Base-by-base conservation (phyloP, 2,113 vertebrate species). In the Calyptommatus sinebrachiatus region DNA sequence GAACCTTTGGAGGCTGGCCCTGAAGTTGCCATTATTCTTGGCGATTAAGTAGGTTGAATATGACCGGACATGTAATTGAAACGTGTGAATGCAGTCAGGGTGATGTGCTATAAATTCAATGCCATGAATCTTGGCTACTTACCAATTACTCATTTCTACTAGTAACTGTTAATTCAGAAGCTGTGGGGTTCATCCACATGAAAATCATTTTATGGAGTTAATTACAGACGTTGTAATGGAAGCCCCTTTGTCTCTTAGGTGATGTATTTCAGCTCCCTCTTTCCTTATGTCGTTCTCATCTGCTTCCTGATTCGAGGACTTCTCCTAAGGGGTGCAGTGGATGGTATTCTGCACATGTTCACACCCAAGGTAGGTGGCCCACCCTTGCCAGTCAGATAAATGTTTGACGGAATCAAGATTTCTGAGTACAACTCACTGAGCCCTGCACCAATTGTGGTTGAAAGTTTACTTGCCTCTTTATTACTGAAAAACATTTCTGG, bases 191-290 rank as follows among this genome's bases (percentile, higher is more conserved):
- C 29, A 74, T 31, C 57, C 57, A 41, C 4, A 57, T 24, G 3
- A 0, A 0, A 4, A 77, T 72, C 14, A 0, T 24, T 1, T 31
- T 61, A 12, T 3, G 35, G 1, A 1, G 45, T 48, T 41, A 48
- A 31, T 20, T 70, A 29, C 50, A 31, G 28, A 28, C 61, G 69
- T 48, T 20, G 1, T 50, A 41, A 0, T 0, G 3, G 5, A 3
- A 7, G 18, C 11, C 84, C 63, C 31, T 57, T 57, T 57, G 53
- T 8, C 68, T 86, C 76, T 29, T 71, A 99, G 98, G 98, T 99
- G 93, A 99, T 99, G 98, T 99, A 99, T 91, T 99, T 99, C 96
- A 99, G 98, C 92, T 99, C 98, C 1, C 97, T 99, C 78, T 99
- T 99, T 92, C 98, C 98, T 0, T 99, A 99, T 0, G 89, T 98